Conservation (phyloP, 2,888 invertebrate species). For the Papilio gigon region DNA sequence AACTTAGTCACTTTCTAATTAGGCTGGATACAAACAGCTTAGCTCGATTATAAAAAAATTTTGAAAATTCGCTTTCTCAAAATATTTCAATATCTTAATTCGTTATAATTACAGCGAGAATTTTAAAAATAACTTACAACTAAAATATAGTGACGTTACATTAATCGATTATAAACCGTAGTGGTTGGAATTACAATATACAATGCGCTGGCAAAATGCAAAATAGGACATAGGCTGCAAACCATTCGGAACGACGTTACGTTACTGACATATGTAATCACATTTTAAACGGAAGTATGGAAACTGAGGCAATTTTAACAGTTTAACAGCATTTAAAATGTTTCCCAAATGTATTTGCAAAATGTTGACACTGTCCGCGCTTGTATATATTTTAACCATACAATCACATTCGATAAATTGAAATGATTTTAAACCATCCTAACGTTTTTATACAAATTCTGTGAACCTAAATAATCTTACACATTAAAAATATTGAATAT, state of each 20-base stretch:
- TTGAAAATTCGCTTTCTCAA: slow-evolving; percentile 40
- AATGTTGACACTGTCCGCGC: no score
- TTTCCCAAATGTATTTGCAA: no score
- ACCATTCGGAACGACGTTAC: slow-evolving; percentile 13
- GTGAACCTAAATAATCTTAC: no score
- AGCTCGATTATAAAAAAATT: slow-evolving; percentile 38
- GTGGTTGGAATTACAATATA: slow-evolving; percentile 16
- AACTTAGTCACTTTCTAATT: slow-evolving; percentile 47
- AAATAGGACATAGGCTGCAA: slow-evolving; percentile 23
- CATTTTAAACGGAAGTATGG: no score
- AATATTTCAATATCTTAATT: slow-evolving; percentile 38
- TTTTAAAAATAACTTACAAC: slow-evolving; percentile 22
- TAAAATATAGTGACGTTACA: slow-evolving; percentile 35
- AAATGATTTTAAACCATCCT: no score
- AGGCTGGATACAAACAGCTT: slow-evolving; percentile 40
- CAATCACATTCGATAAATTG: no score
- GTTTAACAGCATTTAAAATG: no score
- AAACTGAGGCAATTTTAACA: no score
- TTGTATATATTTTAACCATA: no score
- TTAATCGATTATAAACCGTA: slow-evolving; percentile 22
- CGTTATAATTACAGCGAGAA: slow-evolving; percentile 28
- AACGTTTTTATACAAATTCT: no score
- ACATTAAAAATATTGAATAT: no score
- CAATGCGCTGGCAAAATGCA: slow-evolving; percentile 35
- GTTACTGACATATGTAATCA: neutral